Evolutionary conservation across 2,797 vertebrate species (phyloP).

Genomic region (Vultur gryphus): DNA sequence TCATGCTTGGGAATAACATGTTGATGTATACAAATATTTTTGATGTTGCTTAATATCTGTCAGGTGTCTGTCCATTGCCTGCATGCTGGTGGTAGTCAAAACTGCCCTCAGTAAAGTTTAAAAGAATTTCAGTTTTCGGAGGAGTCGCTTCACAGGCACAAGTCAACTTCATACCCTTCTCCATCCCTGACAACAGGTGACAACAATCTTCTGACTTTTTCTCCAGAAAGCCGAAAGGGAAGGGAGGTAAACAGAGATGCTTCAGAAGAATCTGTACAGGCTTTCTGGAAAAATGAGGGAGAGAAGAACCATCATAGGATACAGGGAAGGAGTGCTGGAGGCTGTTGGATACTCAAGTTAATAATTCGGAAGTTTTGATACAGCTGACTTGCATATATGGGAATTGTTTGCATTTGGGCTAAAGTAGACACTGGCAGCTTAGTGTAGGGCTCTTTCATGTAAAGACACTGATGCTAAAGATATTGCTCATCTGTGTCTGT

Average conservation of each 20-base stretch:
- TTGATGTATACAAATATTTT: not conserved
- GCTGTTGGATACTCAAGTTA: not conserved
- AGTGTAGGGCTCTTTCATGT: not conserved
- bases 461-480: not conserved
- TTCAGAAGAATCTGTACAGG: not conserved
- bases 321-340: not conserved
- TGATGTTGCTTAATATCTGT: not conserved
- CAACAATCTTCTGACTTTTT: not conserved
- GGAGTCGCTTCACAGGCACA: not conserved
- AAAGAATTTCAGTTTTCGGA: not conserved
- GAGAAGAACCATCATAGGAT: not conserved
- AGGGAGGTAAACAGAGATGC: not conserved
- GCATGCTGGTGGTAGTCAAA: not conserved
- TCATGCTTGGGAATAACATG: not conserved
- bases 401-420: not conserved
- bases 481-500: not conserved
- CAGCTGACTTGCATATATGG: not conserved
- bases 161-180: not conserved
- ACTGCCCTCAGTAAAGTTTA: not conserved
- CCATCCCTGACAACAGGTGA: not conserved
- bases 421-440: not conserved
- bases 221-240: not conserved
- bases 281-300: not conserved
- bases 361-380: not conserved
- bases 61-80: not conserved